These are phyloP conservation scores for Heliothis virescens DNA, from an alignment of 1,140 invertebrate genomes.

Conservation along the genomic window DNA sequence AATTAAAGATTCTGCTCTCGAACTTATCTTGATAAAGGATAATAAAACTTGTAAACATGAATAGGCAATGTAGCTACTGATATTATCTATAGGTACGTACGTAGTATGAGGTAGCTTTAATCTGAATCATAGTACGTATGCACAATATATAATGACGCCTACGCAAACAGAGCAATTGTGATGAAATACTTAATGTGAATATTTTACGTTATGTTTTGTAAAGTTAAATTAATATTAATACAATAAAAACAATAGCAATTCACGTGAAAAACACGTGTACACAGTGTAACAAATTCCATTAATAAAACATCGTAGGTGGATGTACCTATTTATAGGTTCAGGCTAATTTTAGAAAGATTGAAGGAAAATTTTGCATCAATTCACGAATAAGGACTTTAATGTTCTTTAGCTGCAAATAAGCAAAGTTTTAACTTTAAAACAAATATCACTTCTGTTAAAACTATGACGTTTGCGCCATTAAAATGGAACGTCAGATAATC, in stretches of 20 bases:
- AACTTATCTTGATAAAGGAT: slow-evolving; percentile 32
- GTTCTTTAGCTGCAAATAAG: too few species aligned
- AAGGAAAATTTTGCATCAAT: too few species aligned
- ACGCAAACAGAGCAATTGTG: slow-evolving; percentile 2
- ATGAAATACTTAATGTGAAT: slow-evolving; percentile 17
- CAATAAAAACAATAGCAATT: background rate
- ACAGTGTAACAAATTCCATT: too few species aligned
- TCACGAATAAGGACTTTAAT: too few species aligned
- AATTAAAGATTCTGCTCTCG: slow-evolving; percentile 38
- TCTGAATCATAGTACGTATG: slow-evolving; percentile 33
- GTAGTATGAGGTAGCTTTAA: background rate
- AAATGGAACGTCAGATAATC: background rate
- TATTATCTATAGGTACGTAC: slow-evolving; percentile 26
- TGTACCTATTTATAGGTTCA: too few species aligned
- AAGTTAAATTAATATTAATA: background rate
- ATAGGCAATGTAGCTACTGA: slow-evolving; percentile 33
- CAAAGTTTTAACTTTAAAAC: too few species aligned
- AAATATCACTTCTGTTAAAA: too few species aligned
- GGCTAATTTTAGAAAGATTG: too few species aligned
- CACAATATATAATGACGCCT: background rate
- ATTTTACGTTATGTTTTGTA: slow-evolving; percentile 3
- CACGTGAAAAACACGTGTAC: too few species aligned
- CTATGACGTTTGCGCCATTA: background rate
- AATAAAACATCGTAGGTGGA: too few species aligned
- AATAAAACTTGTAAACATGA: slow-evolving; percentile 46